Base-by-base conservation (phyloP, 2,888 invertebrate species). In the Augochlorella aurata region DNA sequence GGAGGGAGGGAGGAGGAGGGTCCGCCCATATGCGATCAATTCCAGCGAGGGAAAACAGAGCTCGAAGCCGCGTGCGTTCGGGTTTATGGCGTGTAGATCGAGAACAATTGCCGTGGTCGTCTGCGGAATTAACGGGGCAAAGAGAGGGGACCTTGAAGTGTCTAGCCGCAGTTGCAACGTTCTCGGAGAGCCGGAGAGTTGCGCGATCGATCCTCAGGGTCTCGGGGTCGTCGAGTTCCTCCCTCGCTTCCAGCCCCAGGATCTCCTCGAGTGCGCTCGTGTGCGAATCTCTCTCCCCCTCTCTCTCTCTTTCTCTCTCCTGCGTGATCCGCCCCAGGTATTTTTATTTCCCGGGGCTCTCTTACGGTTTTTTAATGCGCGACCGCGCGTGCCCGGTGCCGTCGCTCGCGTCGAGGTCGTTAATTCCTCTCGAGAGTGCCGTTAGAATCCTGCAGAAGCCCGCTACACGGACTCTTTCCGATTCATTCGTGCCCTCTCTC, bases 361-460 rank as follows among this genome's bases (percentile, higher is more conserved):
- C 52, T 63, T 72, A 47, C 77, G 71, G 58, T 21, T n/a, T 66
- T 68, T 73, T 71, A 67, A 71, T 58, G 71, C 52, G 45, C 61
- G 58, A 24, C 24, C 65, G 49, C 44, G 54, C 54, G 66, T 73
- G 68, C 75, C 54, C 45, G 29, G 16, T 52, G 49, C 47, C 38
- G 38, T n/a, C 65, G 74, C n/a, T 18, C 50, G 18, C 49, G 67
- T 18, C 72, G 74, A 70, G 79, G 73, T 84, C 85, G 81, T 85
- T 85, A 82, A 82, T 85, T 81, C 77, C 84, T 85, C 72, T 85
- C 72, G 72, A 82, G 79, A 81, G 84, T 84, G 79, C 84, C 81
- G 84, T 85, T 85, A 85, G 77, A 67, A 77, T 83, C 71, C 74
- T 54, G 80, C 47, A 44, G 68, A 77, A 67, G 24, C 47, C 61